Evolutionary conservation across 2,888 invertebrate species (phyloP).

Genomic region (Chirona hameri): DNA sequence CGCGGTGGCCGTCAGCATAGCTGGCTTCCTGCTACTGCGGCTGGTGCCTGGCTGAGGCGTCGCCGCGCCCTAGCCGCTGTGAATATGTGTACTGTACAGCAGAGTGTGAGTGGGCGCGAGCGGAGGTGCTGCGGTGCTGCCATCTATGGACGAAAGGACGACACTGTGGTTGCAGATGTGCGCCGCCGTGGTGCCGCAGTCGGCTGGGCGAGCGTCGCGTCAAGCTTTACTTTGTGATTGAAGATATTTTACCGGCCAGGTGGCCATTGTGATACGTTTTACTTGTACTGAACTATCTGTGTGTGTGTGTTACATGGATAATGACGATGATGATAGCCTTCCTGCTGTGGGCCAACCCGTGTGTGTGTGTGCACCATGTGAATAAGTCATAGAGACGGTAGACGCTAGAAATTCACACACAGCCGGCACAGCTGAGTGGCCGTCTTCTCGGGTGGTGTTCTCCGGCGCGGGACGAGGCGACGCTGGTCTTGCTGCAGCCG

Average conservation of each 20-base stretch:
- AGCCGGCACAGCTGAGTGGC: background rate
- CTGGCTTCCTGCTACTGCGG: background rate
- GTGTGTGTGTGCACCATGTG: background rate
- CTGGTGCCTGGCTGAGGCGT: background rate
- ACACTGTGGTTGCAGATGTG: background rate
- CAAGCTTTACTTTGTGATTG: slow-evolving; percentile 26
- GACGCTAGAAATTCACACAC: background rate
- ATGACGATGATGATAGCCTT: background rate
- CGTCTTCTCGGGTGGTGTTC: background rate
- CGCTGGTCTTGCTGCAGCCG: background rate
- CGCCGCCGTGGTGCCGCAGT: background rate
- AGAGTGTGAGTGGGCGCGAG: background rate
- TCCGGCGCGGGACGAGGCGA: background rate
- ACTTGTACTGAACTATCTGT: too few relatives aligned
- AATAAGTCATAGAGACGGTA: slow-evolving; percentile 1
- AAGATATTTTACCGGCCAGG: slow-evolving; percentile 1
- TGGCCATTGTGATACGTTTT: slow-evolving; percentile 3
- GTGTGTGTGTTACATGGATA: too few relatives aligned
- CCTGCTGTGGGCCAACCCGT: background rate
- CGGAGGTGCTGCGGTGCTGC: background rate
- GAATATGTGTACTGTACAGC: background rate
- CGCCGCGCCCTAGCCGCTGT: background rate
- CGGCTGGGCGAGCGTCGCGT: background rate
- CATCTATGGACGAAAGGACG: background rate
- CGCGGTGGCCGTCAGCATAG: background rate